phyloP scores from a whole-genome alignment of 2,113 vertebrate genomes.

The Speoplatyrhinus poulsoni region DNA sequence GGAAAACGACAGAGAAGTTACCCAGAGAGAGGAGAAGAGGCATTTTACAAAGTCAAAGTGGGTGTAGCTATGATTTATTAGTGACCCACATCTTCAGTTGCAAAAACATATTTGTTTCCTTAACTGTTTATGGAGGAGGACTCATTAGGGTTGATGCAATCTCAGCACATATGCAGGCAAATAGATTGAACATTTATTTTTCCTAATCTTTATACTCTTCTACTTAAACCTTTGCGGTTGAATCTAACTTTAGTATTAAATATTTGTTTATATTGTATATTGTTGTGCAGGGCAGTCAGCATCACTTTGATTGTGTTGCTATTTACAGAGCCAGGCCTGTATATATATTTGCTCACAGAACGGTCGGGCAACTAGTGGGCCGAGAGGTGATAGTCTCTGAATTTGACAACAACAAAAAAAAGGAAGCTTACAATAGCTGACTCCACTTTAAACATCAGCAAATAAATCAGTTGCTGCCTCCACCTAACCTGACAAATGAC shows the following conservation, averaged over 20 bases:
- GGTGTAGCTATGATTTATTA: constrained; percentile 5
- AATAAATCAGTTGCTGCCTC: not conserved
- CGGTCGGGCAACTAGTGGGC: no score
- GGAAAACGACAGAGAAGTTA: not conserved
- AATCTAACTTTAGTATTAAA: not conserved
- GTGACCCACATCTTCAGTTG: constrained; percentile 23
- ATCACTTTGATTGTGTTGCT: no score
- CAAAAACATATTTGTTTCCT: not conserved
- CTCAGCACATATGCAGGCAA: constrained; percentile 28
- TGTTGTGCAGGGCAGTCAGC: no score
- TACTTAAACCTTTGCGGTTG: not conserved
- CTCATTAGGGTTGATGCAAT: constrained; percentile 42
- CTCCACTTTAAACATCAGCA: not conserved
- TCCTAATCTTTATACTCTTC: constrained; percentile 12
- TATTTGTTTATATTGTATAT: no score
- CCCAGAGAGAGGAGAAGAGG: not conserved
- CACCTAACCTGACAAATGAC: not conserved
- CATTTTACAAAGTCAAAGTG: not conserved
- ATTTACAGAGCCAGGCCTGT: no score
- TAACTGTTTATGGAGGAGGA: constrained; percentile 48
- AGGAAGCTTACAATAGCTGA: no score
- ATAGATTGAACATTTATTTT: constrained; percentile 37
- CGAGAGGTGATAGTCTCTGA: no score
- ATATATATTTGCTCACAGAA: no score
- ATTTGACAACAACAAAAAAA: no score